Conservation (phyloP, 2,888 invertebrate genomes). For the Listrodromus nycthemerus region DNA sequence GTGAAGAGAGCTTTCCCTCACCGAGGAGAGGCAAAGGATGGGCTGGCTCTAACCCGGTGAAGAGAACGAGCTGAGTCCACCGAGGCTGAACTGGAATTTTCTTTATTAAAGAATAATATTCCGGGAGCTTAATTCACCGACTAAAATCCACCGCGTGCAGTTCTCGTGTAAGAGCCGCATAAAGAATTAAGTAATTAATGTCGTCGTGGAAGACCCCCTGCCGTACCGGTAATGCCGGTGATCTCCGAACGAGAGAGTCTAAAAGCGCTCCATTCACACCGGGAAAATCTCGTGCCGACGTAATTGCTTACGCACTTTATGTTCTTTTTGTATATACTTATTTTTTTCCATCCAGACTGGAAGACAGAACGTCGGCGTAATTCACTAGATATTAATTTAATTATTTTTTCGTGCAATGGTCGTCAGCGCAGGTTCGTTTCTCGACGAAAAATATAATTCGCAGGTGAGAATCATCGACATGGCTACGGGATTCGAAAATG, state of each 20-base stretch:
- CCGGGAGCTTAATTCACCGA: slow-evolving; percentile 71
- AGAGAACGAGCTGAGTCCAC: slow-evolving; percentile 44
- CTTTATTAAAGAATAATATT: slow-evolving; percentile 79
- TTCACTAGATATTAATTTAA: background rate
- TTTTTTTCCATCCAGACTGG: background rate
- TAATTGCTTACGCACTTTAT: slow-evolving; percentile 12
- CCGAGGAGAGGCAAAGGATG: slow-evolving; percentile 30
- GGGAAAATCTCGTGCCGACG: slow-evolving; percentile 29
- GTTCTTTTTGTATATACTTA: slow-evolving; percentile 8
- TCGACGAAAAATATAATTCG: background rate
- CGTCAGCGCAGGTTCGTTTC: background rate
- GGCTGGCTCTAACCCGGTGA: slow-evolving; percentile 12
- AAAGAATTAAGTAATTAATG: slow-evolving; percentile 71
- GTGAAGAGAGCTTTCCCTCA: slow-evolving; percentile 24
- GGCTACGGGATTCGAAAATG: too few species aligned
- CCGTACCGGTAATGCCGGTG: slow-evolving; percentile 19
- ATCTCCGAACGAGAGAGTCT: background rate
- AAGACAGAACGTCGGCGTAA: slow-evolving; percentile 2
- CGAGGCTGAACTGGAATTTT: slow-evolving; percentile 73
- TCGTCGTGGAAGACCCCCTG: slow-evolving; percentile 38
- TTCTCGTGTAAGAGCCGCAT: slow-evolving; percentile 65
- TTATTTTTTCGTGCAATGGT: slow-evolving; percentile 40
- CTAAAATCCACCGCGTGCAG: slow-evolving; percentile 64
- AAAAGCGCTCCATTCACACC: slow-evolving; percentile 24
- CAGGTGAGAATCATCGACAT: too few species aligned